These are phyloP conservation scores for Agraylea sexmaculata DNA, from an alignment of 1,140 invertebrate species.

Conservation along the genomic window DNA sequence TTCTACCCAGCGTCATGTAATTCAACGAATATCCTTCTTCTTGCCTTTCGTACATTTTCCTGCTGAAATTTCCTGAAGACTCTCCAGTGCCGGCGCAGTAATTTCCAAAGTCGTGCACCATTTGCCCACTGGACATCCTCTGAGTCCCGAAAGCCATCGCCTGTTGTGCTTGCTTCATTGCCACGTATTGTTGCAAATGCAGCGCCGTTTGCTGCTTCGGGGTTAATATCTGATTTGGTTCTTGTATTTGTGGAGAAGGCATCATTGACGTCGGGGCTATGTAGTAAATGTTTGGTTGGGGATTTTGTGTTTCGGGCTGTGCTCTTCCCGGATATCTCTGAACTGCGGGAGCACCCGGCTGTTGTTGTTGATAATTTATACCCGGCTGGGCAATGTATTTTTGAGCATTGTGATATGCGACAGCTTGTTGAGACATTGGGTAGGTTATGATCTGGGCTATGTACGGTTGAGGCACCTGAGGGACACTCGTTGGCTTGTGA, in stretches of 20 bases:
- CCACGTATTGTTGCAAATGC: constrained; percentile 38
- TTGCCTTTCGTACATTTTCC: constrained; percentile 16
- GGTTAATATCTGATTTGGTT: constrained; percentile 27
- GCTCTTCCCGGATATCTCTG: constrained; percentile 24
- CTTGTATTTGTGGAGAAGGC: constrained; percentile 2
- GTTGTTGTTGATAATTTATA: constrained; percentile 34
- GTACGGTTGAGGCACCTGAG: constrained; percentile 30
- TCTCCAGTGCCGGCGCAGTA: constrained; percentile 16
- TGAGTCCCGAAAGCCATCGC: constrained; percentile 36
- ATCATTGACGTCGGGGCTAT: constrained; percentile 28
- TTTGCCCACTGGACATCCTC: constrained; percentile 25
- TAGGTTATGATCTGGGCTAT: constrained; percentile 39
- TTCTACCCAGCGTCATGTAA: constrained; percentile 15
- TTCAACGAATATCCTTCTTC: constrained; percentile 19
- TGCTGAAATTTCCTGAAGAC: constrained; percentile 13
- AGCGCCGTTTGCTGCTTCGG: constrained; percentile 38
- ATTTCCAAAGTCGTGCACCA: constrained; percentile 15
- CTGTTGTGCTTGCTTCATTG: constrained; percentile 41
- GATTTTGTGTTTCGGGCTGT: constrained; percentile 11
- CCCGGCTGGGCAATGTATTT: constrained; percentile 38
- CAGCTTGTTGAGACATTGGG: constrained; percentile 36
- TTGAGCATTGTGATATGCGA: constrained; percentile 24
- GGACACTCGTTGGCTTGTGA: constrained; percentile 22
- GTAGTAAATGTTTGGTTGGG: constrained; percentile 35
- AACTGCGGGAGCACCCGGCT: constrained; percentile 24